Evolutionary conservation across 30 jellyfish, hydroid and myxozoan species (phyloP).

Genomic region (Kudoa iwatai): DNA sequence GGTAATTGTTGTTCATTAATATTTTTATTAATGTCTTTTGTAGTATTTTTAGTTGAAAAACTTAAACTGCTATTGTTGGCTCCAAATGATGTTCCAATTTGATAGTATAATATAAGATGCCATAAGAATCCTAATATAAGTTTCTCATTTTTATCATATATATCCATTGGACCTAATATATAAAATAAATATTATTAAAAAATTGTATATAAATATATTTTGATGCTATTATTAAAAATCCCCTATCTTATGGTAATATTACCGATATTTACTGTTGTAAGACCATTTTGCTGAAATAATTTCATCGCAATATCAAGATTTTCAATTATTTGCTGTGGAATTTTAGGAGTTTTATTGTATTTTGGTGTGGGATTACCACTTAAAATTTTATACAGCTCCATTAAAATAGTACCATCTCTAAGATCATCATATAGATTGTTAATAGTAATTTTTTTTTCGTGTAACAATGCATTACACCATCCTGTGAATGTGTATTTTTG

Average conservation of each 20-base stretch:
- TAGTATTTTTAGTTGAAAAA: slow-evolving; percentile 7
- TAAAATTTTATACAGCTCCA: slow-evolving; percentile 34
- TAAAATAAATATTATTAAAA: neutral
- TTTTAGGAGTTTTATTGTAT: slow-evolving; percentile 38
- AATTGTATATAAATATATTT: neutral
- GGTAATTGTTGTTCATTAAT: neutral
- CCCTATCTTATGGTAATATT: slow-evolving; percentile 1
- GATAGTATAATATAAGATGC: slow-evolving; percentile 70
- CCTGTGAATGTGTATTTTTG: slow-evolving; percentile 63
- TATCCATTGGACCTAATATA: slow-evolving; percentile 34
- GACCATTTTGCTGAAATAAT: slow-evolving; percentile 67
- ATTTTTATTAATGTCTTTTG: slow-evolving; percentile 16
- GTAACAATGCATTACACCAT: slow-evolving; percentile 53
- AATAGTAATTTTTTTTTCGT: slow-evolving; percentile 9
- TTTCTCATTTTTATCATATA: slow-evolving; percentile 33
- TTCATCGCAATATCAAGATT: slow-evolving; percentile 43
- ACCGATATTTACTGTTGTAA: slow-evolving; percentile 82
- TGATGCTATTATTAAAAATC: neutral
- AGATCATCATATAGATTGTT: slow-evolving; percentile 34
- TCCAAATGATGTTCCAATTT: slow-evolving; percentile 14
- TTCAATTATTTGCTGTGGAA: slow-evolving; percentile 51
- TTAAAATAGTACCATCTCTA: slow-evolving; percentile 50
- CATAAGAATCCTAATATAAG: slow-evolving; percentile 51
- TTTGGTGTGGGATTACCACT: slow-evolving; percentile 28
- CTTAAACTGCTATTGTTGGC: too few species aligned